Conservation (phyloP, 1,140 invertebrate species). For the Temnothorax curvispinosus region DNA sequence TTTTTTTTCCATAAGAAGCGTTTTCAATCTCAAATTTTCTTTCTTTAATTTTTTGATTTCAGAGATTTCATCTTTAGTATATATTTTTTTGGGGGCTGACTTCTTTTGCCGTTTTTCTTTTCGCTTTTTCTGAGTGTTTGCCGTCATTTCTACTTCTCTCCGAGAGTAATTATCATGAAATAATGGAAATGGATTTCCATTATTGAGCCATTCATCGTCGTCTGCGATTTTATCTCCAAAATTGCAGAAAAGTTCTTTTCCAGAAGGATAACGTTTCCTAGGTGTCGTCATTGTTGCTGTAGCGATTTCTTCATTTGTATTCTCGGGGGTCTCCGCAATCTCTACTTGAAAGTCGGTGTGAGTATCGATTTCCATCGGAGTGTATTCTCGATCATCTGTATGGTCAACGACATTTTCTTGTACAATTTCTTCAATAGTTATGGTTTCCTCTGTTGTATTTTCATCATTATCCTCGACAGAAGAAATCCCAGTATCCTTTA, state of each 20-base stretch:
- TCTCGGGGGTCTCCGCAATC: neutral
- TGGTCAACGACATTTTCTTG: neutral
- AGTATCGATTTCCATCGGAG: conserved; percentile 4
- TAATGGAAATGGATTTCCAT: neutral
- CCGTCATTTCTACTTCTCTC: neutral
- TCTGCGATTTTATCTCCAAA: neutral
- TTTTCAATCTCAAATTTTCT: conserved; percentile 6
- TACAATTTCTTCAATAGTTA: neutral
- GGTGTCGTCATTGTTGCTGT: neutral
- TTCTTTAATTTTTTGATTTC: conserved; percentile 24
- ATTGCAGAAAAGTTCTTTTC: neutral
- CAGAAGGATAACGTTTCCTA: neutral
- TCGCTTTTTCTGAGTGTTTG: neutral
- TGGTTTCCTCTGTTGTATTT: neutral
- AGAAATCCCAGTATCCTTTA: neutral
- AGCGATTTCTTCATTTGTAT: neutral
- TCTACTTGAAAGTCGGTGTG: neutral
- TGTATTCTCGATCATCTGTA: neutral
- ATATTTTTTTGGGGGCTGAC: neutral
- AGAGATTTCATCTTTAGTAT: neutral
- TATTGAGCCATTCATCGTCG: conserved; percentile 1
- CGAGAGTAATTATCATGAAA: neutral
- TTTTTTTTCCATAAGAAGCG: neutral
- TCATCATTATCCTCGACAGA: neutral
- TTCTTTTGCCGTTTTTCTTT: neutral